Conservation (phyloP, 1,140 invertebrate genomes). For the Dreissena polymorpha region DNA sequence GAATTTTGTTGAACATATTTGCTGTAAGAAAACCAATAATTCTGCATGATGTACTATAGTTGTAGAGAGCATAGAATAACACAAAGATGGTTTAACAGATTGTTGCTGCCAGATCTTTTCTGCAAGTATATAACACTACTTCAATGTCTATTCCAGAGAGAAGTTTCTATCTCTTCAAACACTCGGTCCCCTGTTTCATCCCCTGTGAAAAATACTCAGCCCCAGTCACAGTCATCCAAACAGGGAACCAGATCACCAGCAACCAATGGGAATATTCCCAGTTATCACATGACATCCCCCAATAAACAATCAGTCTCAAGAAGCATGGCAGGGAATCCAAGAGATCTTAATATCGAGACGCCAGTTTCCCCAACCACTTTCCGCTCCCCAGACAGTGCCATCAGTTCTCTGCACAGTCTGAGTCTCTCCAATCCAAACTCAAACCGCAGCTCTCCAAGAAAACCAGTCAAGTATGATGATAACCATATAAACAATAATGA, state of each 20-base stretch:
- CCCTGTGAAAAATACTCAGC: constrained; percentile 22
- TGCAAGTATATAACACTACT: too few species aligned
- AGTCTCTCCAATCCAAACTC: constrained; percentile 15
- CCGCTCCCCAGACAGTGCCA: constrained; percentile 44
- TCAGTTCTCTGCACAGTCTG: constrained; percentile 39
- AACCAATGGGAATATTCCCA: not conserved
- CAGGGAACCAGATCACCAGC: constrained; percentile 1
- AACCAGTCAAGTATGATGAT: not conserved
- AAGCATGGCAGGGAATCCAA: constrained; percentile 12
- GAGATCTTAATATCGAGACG: not conserved
- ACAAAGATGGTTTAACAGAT: too few species aligned
- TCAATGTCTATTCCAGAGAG: too few species aligned
- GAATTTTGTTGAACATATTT: too few species aligned
- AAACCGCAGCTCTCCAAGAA: constrained; percentile 13
- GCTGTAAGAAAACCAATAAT: too few species aligned
- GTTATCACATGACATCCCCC: not conserved
- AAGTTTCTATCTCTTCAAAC: not conserved
- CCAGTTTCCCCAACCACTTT: constrained; percentile 5
- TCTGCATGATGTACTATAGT: too few species aligned
- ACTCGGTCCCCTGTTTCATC: constrained; percentile 25
- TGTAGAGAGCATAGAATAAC: too few species aligned
- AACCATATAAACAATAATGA: not conserved
- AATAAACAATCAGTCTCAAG: not conserved
- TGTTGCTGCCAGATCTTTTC: too few species aligned
- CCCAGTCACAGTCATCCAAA: constrained; percentile 25